phyloP scores from a whole-genome alignment of 2,797 vertebrate species.

The Lithobates pipiens region DNA sequence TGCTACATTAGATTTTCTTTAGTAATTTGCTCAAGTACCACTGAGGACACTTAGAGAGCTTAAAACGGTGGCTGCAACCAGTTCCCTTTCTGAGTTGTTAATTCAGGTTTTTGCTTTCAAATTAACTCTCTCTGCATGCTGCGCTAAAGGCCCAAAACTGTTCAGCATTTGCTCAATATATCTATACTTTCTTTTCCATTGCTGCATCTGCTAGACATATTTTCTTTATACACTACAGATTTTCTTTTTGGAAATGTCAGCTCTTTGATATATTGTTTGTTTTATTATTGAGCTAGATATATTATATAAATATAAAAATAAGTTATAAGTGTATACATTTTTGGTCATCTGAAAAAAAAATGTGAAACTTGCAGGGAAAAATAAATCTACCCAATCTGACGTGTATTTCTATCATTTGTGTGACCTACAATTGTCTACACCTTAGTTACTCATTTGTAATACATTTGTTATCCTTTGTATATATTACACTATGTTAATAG shows the following conservation, averaged over 20 bases:
- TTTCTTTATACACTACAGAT: background rate
- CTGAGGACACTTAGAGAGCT: conserved; percentile 88
- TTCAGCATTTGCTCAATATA: conserved; percentile 81
- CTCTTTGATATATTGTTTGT: background rate
- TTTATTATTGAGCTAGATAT: too few species aligned
- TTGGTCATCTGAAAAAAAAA: too few species aligned
- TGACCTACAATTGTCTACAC: too few species aligned
- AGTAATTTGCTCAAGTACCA: conserved; percentile 89
- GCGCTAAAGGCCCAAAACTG: conserved; percentile 74
- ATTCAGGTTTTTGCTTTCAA: conserved; percentile 86
- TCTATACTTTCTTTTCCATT: conserved; percentile 22
- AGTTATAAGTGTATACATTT: too few species aligned
- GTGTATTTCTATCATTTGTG: too few species aligned
- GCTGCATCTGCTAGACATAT: background rate
- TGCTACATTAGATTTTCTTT: conserved; percentile 89
- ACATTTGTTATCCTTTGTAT: too few species aligned
- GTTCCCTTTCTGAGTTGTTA: conserved; percentile 86
- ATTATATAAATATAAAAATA: too few species aligned
- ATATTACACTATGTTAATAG: too few species aligned
- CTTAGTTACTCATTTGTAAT: too few species aligned
- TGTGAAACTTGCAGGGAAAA: too few species aligned
- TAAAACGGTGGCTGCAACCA: conserved; percentile 84
- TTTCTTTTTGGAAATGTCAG: background rate
- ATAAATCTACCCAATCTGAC: too few species aligned
- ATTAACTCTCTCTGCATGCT: conserved; percentile 81